A percentile compares a stretch with the other conserved stretches of the same genome.
phyloP scores from a whole-genome alignment of 2,888 invertebrate genomes.

The Epistrophe grossulariae region DNA sequence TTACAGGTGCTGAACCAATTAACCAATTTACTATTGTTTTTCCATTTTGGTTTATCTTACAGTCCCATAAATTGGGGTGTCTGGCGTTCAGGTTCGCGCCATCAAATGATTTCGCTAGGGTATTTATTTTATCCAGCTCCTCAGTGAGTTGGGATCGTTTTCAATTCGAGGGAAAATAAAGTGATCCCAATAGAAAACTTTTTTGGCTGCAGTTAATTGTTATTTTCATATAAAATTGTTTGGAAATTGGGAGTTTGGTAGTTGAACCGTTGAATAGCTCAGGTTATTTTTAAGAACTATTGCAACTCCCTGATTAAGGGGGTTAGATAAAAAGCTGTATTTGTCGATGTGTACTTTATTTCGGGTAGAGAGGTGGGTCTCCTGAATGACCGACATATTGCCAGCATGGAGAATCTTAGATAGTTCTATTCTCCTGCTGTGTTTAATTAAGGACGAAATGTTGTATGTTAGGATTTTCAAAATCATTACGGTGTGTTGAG shows the following conservation, averaged over 20 bases:
- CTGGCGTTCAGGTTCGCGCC: neutral
- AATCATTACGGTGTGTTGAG: neutral
- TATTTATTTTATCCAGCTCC: neutral
- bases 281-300: neutral
- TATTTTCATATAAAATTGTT: neutral
- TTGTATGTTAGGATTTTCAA: neutral
- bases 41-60: neutral
- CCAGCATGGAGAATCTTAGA: neutral
- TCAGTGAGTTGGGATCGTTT: neutral
- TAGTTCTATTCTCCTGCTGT: constrained; percentile 15
- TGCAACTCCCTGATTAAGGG: neutral
- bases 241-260: neutral
- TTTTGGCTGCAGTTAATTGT: neutral
- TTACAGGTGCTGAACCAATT: neutral
- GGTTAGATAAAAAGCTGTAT: neutral
- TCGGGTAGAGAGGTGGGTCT: neutral
- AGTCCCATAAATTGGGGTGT: neutral
- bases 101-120: neutral
- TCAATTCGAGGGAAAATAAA: neutral
- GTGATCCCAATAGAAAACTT: neutral
- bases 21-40: neutral
- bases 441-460: constrained; percentile 4
- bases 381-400: neutral
- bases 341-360: neutral
- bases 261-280: neutral